Percentiles rank a stretch among this genome's conserved stretches.
phyloP scores from a whole-genome alignment of 2,797 vertebrate species.

The Cryptoprocta ferox region DNA sequence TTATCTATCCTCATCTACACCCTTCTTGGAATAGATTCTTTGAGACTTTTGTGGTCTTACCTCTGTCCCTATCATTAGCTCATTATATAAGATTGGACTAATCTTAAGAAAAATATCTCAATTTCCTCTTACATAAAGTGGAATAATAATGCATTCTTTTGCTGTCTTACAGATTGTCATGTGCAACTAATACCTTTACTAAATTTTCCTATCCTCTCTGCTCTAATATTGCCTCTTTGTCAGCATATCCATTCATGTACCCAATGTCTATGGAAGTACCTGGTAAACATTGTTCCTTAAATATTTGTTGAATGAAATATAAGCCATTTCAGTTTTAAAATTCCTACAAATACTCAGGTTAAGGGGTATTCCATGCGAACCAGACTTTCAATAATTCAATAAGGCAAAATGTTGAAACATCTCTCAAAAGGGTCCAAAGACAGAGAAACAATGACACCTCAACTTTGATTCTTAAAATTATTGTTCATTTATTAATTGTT shows the following conservation, averaged over 20 bases:
- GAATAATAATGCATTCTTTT: not conserved
- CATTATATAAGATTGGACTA: not conserved
- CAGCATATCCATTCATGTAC: not conserved
- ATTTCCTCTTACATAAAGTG: conserved; percentile 39
- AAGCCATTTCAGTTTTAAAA: not conserved
- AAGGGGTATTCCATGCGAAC: not conserved
- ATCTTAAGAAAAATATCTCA: not conserved
- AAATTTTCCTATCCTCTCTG: not conserved
- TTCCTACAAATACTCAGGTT: not conserved
- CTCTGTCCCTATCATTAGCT: not conserved
- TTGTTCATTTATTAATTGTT: not conserved
- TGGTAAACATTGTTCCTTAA: not conserved
- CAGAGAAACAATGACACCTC: not conserved
- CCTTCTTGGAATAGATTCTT: not conserved
- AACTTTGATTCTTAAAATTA: conserved; percentile 11
- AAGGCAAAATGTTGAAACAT: not conserved
- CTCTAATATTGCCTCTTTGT: not conserved
- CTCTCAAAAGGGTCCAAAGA: not conserved
- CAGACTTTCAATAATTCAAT: not conserved
- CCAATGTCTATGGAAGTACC: not conserved
- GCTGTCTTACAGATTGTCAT: not conserved
- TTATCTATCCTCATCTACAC: not conserved
- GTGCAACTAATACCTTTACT: not conserved
- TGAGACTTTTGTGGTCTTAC: not conserved
- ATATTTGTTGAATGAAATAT: not conserved